phyloP scores from a whole-genome alignment of 2,888 invertebrate species.

The Eueremaeus valkanovi region DNA sequence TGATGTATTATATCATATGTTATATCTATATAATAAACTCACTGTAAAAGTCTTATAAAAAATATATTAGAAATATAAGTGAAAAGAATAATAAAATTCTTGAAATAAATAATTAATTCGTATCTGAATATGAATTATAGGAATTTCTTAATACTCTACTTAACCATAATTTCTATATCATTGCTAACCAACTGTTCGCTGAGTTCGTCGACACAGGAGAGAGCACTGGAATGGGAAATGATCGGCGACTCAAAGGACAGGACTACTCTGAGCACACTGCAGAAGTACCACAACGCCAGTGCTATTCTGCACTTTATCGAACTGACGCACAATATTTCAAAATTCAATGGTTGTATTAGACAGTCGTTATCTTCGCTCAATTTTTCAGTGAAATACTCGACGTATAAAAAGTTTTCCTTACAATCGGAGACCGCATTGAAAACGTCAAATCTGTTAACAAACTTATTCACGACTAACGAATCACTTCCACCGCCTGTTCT shows the following conservation, averaged over 20 bases:
- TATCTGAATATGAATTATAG: background rate
- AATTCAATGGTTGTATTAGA: slow-evolving; percentile 9
- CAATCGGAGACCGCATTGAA: slow-evolving; percentile 39
- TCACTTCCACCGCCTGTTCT: slow-evolving; percentile 29
- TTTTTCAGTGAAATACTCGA: slow-evolving; percentile 21
- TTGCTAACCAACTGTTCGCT: background rate
- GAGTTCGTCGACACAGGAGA: slow-evolving; percentile 23
- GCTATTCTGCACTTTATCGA: slow-evolving; percentile 40
- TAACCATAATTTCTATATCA: background rate
- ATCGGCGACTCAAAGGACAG: background rate
- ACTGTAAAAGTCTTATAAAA: background rate
- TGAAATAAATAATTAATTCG: background rate
- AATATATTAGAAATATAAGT: background rate
- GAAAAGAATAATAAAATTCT: background rate
- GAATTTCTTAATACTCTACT: background rate
- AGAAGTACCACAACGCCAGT: slow-evolving; percentile 37
- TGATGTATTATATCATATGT: background rate
- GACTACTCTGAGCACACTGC: background rate
- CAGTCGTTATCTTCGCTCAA: slow-evolving; percentile 29
- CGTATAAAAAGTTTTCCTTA: slow-evolving; percentile 34
- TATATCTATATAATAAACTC: background rate
- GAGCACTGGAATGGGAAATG: slow-evolving; percentile 1
- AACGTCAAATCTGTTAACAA: slow-evolving; percentile 41
- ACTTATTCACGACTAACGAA: slow-evolving; percentile 37
- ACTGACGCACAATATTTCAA: slow-evolving; percentile 34